phyloP scores from a whole-genome alignment of 1,140 invertebrate species.

The Neomicropteryx cornuta region DNA sequence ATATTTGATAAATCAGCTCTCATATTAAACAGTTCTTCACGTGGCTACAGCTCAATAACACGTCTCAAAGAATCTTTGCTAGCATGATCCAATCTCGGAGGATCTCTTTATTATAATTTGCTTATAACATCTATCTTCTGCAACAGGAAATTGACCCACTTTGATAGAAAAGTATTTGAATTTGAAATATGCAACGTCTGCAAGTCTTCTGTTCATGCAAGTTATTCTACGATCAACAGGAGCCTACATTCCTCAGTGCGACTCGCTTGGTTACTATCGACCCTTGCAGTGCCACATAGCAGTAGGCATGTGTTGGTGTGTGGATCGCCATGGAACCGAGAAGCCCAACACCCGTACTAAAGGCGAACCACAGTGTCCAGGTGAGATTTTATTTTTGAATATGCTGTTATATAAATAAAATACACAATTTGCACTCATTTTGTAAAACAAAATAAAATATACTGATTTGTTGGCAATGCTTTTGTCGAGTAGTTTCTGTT shows the following conservation, averaged over 20 bases:
- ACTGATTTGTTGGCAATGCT: neutral
- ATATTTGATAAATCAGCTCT: no score
- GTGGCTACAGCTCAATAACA: no score
- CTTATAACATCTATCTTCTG: no score
- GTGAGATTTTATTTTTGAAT: constrained; percentile 49
- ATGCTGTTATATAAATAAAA: constrained; percentile 1
- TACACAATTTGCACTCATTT: constrained; percentile 2
- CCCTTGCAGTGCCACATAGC: constrained; percentile 76
- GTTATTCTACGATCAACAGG: no score
- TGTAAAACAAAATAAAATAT: neutral
- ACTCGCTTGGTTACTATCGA: constrained; percentile 76
- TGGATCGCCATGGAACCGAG: constrained; percentile 85
- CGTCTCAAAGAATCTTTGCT: no score
- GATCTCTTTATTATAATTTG: no score
- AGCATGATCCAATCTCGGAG: no score
- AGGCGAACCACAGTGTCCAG: constrained; percentile 71
- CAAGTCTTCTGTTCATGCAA: no score
- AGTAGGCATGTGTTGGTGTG: constrained; percentile 84
- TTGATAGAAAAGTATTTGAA: no score
- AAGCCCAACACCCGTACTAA: constrained; percentile 70
- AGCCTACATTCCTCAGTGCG: constrained; percentile 72
- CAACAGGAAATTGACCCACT: no score
- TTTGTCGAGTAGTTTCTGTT: constrained; percentile 6
- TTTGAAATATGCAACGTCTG: no score
- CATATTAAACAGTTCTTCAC: no score